phyloP scores from a whole-genome alignment of 2,113 vertebrate genomes.

The Callorhinus ursinus region DNA sequence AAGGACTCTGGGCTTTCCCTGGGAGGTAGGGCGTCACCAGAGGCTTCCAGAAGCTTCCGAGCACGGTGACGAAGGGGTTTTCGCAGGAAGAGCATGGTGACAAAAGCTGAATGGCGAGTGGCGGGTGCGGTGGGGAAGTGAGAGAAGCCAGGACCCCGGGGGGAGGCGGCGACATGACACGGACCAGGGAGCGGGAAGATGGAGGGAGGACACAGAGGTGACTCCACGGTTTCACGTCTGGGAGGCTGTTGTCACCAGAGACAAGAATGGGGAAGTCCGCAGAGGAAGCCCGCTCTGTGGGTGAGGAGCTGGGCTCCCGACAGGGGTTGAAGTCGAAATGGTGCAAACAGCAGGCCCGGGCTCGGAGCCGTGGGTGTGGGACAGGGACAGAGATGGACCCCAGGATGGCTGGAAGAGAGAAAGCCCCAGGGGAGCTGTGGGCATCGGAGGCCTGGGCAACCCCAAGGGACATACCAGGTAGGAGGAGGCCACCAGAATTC shows the following conservation, averaged over 20 bases:
- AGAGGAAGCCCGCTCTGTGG: not conserved
- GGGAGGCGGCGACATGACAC: not conserved
- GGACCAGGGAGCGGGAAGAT: not conserved
- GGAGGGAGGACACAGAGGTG: not conserved
- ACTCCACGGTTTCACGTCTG: not conserved
- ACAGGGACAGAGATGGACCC: rapidly evolving
- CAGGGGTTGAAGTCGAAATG: not conserved
- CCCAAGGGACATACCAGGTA: not conserved
- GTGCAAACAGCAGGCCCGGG: not conserved
- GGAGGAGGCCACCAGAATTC: not conserved
- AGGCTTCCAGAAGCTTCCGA: not conserved
- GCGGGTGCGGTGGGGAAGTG: not conserved
- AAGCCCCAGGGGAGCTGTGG: not conserved
- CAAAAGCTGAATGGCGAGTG: not conserved
- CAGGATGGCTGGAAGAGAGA: not conserved
- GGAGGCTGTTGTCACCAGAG: not conserved
- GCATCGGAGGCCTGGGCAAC: not conserved
- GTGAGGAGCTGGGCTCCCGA: not conserved
- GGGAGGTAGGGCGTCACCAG: rapidly evolving
- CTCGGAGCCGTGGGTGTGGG: not conserved
- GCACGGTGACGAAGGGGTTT: not conserved
- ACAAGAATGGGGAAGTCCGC: conserved; percentile 61
- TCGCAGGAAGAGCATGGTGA: not conserved
- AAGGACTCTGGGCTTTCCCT: not conserved
- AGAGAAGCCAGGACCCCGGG: not conserved